A percentile compares a stretch with the other conserved stretches of the same genome.
Conservation (phyloP, 2,888 invertebrate genomes). For the Eremobia ochroleuca region DNA sequence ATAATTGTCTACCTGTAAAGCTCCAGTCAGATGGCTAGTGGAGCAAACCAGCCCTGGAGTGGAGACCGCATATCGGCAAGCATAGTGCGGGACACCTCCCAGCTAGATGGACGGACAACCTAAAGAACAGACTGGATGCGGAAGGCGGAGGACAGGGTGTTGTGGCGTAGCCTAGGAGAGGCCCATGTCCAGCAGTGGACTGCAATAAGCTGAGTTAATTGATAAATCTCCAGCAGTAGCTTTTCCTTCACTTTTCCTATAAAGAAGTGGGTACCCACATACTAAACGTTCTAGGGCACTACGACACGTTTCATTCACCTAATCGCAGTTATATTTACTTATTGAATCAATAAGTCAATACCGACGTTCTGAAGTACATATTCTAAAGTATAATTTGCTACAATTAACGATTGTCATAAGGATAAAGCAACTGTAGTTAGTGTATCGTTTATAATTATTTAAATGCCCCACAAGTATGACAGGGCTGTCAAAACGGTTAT, state of each 20-base stretch:
- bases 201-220: not conserved
- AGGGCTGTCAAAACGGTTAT: constrained; percentile 52
- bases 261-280: not conserved
- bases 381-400: constrained; percentile 56
- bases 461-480: constrained; percentile 53
- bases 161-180: not conserved
- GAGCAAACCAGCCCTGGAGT: not conserved
- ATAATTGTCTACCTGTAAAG: not conserved
- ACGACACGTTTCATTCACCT: not conserved
- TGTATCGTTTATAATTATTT: constrained; percentile 64
- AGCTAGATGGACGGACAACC: not conserved
- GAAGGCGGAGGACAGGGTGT: not conserved
- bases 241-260: not conserved
- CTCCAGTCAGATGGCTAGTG: not conserved
- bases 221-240: not conserved
- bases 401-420: constrained; percentile 65
- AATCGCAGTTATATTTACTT: constrained; percentile 14
- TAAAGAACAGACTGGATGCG: not conserved
- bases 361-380: constrained; percentile 30
- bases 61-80: not conserved
- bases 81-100: not conserved
- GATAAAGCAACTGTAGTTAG: constrained; percentile 56
- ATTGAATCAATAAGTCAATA: constrained; percentile 42
- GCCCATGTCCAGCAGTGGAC: not conserved
- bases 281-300: no score